A percentile compares a stretch with the other conserved stretches of the same genome.
Conservation (phyloP, 2,797 vertebrate species). For the Monodelphis domestica region DNA sequence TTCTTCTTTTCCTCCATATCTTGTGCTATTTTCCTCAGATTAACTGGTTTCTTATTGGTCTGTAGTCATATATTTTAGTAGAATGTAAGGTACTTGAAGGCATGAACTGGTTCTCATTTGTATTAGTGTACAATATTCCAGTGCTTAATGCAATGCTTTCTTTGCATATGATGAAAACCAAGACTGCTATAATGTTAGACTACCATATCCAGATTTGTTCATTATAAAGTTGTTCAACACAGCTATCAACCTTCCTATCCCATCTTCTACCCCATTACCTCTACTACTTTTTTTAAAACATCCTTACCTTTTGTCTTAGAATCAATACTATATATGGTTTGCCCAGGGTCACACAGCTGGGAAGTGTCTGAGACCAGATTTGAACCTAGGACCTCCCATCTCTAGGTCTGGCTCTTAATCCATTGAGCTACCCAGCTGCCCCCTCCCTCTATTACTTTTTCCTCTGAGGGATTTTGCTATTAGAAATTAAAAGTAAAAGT, state of each 20-base stretch:
- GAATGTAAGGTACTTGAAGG: background rate
- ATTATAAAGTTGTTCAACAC: background rate
- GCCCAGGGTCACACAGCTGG: no score
- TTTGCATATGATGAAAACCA: background rate
- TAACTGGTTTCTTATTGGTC: background rate
- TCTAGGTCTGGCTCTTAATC: no score
- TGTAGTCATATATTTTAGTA: background rate
- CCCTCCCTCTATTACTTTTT: no score
- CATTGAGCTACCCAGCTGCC: no score
- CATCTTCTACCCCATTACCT: background rate
- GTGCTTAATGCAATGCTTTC: background rate
- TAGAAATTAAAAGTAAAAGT: background rate
- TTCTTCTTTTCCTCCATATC: background rate
- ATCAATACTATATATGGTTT: no score
- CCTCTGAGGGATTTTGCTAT: background rate
- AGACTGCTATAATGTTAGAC: background rate
- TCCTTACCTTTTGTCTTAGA: no score
- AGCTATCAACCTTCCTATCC: background rate
- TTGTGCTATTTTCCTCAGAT: background rate
- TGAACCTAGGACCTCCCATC: no score
- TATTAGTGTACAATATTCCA: background rate
- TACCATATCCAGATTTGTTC: background rate
- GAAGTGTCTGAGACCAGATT: no score
- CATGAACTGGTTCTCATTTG: background rate
- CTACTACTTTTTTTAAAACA: no score